These are phyloP conservation scores for Mythimna lalbum DNA, from an alignment of 2,888 invertebrate species.

Conservation along the genomic window DNA sequence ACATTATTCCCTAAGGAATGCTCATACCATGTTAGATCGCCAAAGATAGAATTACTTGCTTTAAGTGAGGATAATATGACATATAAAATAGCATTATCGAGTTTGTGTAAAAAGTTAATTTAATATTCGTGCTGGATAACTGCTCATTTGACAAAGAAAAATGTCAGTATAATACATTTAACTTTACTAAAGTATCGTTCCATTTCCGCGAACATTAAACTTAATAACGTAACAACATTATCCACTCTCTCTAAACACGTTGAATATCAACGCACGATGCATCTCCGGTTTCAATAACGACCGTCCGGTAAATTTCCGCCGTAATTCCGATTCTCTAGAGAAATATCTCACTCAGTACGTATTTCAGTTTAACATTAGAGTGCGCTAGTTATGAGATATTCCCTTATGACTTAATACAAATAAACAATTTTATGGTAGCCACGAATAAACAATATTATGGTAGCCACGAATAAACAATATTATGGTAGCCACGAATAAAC, in stretches of 20 bases:
- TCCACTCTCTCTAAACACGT: slow-evolving; percentile 16
- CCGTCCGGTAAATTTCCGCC: slow-evolving; percentile 42
- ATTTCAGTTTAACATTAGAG: slow-evolving; percentile 28
- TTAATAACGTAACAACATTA: slow-evolving; percentile 5
- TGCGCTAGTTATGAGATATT: not conserved
- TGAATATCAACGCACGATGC: slow-evolving; percentile 24
- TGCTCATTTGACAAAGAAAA: not conserved
- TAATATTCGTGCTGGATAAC: too few relatives aligned
- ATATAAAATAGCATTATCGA: too few relatives aligned
- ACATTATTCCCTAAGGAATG: too few relatives aligned
- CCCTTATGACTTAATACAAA: not conserved
- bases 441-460: too few relatives aligned
- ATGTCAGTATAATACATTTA: not conserved
- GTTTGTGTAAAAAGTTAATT: too few relatives aligned
- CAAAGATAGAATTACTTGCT: too few relatives aligned
- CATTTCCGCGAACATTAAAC: not conserved
- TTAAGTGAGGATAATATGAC: too few relatives aligned
- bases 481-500: too few relatives aligned
- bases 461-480: too few relatives aligned
- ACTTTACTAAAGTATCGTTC: not conserved
- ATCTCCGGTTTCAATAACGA: slow-evolving; percentile 54
- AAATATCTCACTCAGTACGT: slow-evolving; percentile 38
- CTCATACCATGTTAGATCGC: too few relatives aligned
- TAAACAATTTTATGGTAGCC: too few relatives aligned
- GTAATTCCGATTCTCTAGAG: slow-evolving; percentile 50